Evolutionary conservation across 2,888 invertebrate genomes (phyloP), one percentile per base, ranked within the genome.

Genomic region (Tetranychus truncatus): DNA sequence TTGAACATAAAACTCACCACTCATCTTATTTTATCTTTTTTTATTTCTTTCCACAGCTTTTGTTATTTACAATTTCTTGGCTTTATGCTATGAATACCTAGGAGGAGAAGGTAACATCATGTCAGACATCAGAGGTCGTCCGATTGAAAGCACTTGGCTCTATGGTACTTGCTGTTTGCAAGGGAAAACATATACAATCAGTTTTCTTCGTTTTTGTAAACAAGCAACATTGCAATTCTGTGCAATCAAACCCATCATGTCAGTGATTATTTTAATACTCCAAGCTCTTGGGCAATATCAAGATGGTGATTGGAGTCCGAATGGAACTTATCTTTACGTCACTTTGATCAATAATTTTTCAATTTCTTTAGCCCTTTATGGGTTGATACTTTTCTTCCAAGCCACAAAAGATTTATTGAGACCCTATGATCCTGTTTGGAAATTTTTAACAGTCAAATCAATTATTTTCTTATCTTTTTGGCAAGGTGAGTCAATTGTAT

Each of bases 181-280:
- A 79, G 97, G 97, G 21, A 89, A 91, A 83, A 95, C 95, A 11
- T 99, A 99, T 84, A 97, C 97, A 75, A 99, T 99, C 82, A 97
- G 96, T 77, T 97, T 99, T 84, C 86, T 99, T 80, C 88, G 99
- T 77, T 99, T 99, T 86, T 99, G 97, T 87, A 99, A 99, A 84
- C 96, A 97, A 86, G 99, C 97, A 34, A 99, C 99, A 0, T 86
- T 99, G 75, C 99, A 99, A 86, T 99, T 99, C 85, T 99, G 99
- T 82, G 88, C 97, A 78, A 90, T 99, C 67, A 99, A 99, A 85
- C 99, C 99, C 0, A 85, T 97, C 74, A 96, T 99, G 91, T 97
- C 97, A 66, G 90, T 95, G 82, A 89, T 96, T 80, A 96, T 95
- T 75, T 92, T 99, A 81, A 90, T 99, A 82, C 86, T 99, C 81